Evolutionary conservation across 2,797 vertebrate species (phyloP).

Genomic region (Microhierax caerulescens): DNA sequence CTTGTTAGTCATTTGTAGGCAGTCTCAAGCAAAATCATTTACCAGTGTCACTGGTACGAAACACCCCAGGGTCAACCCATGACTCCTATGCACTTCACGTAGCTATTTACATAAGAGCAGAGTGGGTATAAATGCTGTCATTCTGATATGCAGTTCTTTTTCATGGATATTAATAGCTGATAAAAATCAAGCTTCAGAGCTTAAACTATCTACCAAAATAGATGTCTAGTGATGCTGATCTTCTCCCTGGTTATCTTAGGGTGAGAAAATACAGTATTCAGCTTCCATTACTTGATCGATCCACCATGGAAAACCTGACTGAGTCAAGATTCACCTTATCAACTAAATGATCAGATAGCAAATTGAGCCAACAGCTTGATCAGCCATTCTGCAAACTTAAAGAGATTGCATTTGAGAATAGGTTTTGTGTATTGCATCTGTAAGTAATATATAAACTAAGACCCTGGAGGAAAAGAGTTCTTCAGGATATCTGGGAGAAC

Average conservation of each 20-base stretch:
- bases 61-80: not conserved
- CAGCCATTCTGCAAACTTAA: not conserved
- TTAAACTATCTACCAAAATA: slow-evolving; percentile 11
- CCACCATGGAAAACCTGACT: not conserved
- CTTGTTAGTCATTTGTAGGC: not conserved
- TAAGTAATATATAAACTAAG: slow-evolving; percentile 5
- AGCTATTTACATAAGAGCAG: not conserved
- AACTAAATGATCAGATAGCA: slow-evolving; percentile 24
- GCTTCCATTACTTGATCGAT: not conserved
- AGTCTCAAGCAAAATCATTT: not conserved
- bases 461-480: not conserved
- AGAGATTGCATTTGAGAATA: not conserved
- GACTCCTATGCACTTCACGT: not conserved
- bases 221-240: not conserved
- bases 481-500: slow-evolving; percentile 15
- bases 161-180: not conserved
- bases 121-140: not conserved
- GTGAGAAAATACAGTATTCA: slow-evolving; percentile 23
- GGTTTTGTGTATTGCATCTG: not conserved
- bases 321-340: slow-evolving; percentile 32
- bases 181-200: slow-evolving; percentile 17
- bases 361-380: slow-evolving; percentile 26
- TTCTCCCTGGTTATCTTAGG: not conserved
- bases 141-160: not conserved
- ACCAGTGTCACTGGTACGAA: not conserved